These are phyloP conservation scores for Yponomeuta plumbellus DNA, from an alignment of 2,888 invertebrate species.

Conservation along the genomic window DNA sequence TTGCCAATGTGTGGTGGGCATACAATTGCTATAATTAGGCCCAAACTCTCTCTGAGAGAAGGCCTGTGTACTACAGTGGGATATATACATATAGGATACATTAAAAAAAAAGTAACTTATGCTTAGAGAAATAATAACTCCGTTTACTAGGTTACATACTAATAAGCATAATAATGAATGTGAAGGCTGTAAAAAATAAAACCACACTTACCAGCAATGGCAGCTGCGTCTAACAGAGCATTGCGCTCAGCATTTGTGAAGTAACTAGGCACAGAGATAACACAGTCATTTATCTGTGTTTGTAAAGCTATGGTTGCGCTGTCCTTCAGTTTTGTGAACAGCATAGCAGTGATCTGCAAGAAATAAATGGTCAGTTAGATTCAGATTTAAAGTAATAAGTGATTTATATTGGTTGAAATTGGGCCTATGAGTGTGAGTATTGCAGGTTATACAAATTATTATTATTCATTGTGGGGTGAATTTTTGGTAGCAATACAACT, in stretches of 20 bases:
- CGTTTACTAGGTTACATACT: background rate
- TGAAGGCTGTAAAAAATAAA: background rate
- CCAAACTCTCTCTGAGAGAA: no score
- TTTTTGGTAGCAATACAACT: no score
- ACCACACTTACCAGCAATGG: slow-evolving; percentile 83
- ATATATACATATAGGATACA: no score
- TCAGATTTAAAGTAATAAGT: background rate
- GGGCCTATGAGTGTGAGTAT: no score
- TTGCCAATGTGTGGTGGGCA: no score
- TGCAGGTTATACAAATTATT: no score
- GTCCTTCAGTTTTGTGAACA: slow-evolving; percentile 97
- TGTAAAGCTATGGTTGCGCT: slow-evolving; percentile 90
- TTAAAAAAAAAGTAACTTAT: background rate
- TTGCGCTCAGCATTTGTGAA: slow-evolving; percentile 96
- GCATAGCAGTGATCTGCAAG: slow-evolving; percentile 89
- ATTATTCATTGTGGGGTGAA: no score
- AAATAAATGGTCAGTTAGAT: background rate
- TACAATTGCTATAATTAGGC: no score
- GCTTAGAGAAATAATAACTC: background rate
- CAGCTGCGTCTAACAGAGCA: slow-evolving; percentile 92
- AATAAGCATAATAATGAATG: background rate
- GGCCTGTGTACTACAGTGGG: no score
- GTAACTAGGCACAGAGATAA: slow-evolving; percentile 95
- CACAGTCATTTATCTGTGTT: slow-evolving; percentile 95
- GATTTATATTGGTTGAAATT: no score